phyloP scores from a whole-genome alignment of 1,140 invertebrate species.

The Leptestheria dahalacensis region DNA sequence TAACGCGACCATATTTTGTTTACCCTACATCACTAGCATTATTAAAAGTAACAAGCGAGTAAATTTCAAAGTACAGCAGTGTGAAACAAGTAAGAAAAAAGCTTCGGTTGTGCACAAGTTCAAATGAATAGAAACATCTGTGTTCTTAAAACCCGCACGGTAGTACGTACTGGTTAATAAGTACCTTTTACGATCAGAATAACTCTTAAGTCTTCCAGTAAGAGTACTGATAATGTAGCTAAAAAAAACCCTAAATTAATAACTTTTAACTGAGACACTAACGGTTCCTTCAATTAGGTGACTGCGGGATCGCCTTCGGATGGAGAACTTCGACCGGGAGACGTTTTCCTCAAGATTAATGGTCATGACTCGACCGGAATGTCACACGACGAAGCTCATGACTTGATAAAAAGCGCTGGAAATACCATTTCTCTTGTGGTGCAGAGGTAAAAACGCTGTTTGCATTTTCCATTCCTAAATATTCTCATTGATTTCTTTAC shows the following conservation, averaged over 20 bases:
- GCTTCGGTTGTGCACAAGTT: too few species aligned
- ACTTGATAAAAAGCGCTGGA: slow-evolving; percentile 62
- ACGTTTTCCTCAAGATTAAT: slow-evolving; percentile 75
- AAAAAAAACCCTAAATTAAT: not conserved
- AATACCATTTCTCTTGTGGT: slow-evolving; percentile 40
- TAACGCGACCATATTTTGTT: too few species aligned
- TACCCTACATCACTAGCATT: too few species aligned
- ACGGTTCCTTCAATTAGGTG: slow-evolving; percentile 31
- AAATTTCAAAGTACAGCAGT: too few species aligned
- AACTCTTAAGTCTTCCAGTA: too few species aligned
- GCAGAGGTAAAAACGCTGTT: slow-evolving; percentile 36
- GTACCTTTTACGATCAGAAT: too few species aligned
- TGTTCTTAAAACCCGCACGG: too few species aligned
- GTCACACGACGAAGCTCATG: slow-evolving; percentile 77
- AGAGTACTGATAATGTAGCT: too few species aligned
- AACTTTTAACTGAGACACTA: not conserved
- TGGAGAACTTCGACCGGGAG: slow-evolving; percentile 64
- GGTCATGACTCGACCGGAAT: slow-evolving; percentile 70
- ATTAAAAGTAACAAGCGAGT: too few species aligned
- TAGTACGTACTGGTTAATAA: too few species aligned
- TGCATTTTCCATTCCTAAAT: not conserved
- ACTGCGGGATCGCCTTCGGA: slow-evolving; percentile 50
- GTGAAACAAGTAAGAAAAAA: too few species aligned
- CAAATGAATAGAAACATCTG: too few species aligned
- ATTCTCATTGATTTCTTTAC: not conserved